Evolutionary conservation across 1,140 invertebrate genomes (phyloP).

Genomic region (Zaprionus camerounensis): DNA sequence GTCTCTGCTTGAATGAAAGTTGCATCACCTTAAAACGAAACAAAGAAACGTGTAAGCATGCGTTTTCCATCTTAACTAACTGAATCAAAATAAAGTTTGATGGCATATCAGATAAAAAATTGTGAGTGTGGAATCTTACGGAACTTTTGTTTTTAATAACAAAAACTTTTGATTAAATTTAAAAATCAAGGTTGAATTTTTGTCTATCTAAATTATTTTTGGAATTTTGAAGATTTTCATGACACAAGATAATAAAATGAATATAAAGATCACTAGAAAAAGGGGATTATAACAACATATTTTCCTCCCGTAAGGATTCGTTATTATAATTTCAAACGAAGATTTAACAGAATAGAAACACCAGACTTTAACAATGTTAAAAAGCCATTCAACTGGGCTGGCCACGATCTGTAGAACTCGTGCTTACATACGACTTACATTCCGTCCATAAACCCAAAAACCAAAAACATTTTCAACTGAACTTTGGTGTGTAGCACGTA

Average conservation of each 20-base stretch:
- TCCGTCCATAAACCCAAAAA: neutral
- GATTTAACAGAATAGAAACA: neutral
- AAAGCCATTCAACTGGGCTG: neutral
- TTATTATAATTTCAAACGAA: no score
- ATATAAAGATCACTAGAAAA: no score
- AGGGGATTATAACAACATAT: no score
- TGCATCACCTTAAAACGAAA: neutral
- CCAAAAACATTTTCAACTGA: neutral
- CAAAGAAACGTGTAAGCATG: neutral
- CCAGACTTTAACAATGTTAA: neutral
- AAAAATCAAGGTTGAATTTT: neutral
- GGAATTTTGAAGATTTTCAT: neutral
- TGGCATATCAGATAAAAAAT: neutral
- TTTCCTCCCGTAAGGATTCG: no score
- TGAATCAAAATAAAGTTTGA: neutral
- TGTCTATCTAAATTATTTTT: neutral
- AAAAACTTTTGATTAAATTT: neutral
- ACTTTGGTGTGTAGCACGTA: neutral
- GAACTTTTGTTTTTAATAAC: neutral
- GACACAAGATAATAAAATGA: neutral
- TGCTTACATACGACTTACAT: neutral
- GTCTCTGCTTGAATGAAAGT: neutral
- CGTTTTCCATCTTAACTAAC: neutral
- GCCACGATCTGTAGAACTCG: neutral
- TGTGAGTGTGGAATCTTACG: neutral